phyloP scores from a whole-genome alignment of 2,888 invertebrate genomes.

The Stegana nigrithorax region DNA sequence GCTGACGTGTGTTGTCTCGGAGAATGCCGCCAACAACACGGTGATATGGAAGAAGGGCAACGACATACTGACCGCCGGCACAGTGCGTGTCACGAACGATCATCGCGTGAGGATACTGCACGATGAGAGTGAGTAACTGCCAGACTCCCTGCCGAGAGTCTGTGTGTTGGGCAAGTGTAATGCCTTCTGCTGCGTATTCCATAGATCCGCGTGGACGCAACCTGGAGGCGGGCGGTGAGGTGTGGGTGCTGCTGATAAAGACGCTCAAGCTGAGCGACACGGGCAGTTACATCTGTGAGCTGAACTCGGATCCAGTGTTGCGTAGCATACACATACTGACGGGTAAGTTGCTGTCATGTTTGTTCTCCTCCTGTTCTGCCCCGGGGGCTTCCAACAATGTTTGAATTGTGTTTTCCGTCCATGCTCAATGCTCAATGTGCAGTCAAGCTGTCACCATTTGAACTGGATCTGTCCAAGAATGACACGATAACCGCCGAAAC shows the following conservation, averaged over 20 bases:
- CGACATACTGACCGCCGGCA: conserved; percentile 81
- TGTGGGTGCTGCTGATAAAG: conserved; percentile 86
- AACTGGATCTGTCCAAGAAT: too few relatives aligned
- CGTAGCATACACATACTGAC: conserved; percentile 83
- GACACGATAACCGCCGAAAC: conserved; percentile 44
- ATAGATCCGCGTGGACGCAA: conserved; percentile 61
- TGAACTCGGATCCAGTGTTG: conserved; percentile 83
- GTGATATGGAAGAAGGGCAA: conserved; percentile 82
- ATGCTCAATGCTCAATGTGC: too few relatives aligned
- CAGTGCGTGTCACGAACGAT: conserved; percentile 80
- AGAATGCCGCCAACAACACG: conserved; percentile 72
- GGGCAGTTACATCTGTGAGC: conserved; percentile 85
- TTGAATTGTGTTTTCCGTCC: too few relatives aligned
- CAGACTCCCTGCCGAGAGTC: background rate
- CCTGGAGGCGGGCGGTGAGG: conserved; percentile 76
- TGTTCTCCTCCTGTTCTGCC: too few relatives aligned
- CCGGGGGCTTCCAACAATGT: too few relatives aligned
- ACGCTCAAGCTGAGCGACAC: conserved; percentile 77
- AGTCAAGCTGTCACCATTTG: too few relatives aligned
- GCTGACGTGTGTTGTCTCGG: conserved; percentile 83
- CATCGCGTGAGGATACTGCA: conserved; percentile 79
- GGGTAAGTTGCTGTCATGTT: conserved; percentile 74
- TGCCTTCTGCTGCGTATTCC: too few relatives aligned
- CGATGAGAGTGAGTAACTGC: conserved; percentile 76
- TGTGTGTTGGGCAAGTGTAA: background rate